Percentiles rank a stretch among this genome's conserved stretches.
These are phyloP conservation scores for Rhinopomastus cyanomelas DNA, from an alignment of 2,113 vertebrate species.

Conservation along the genomic window DNA sequence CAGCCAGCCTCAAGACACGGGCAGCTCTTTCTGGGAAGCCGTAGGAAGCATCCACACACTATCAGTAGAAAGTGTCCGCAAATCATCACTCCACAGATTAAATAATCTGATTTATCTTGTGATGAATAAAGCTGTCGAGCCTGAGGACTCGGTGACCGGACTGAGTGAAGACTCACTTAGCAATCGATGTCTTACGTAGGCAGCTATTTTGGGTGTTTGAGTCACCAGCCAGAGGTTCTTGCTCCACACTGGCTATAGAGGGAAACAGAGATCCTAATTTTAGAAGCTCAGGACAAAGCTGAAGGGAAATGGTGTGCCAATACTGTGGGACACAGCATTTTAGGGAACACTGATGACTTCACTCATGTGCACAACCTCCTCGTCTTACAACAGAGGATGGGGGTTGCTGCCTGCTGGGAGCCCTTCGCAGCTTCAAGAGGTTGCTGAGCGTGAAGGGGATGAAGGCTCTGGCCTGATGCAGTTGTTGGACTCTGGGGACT, in stretches of 20 bases:
- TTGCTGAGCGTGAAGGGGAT: fast-evolving
- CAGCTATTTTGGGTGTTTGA: conserved; percentile 30
- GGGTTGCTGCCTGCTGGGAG: not conserved
- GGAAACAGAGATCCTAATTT: conserved; percentile 13
- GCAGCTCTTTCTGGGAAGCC: not conserved
- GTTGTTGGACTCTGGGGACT: fast-evolving
- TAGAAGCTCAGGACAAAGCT: not conserved
- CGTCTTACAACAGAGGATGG: not conserved
- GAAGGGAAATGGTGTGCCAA: conserved; percentile 1
- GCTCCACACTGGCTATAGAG: not conserved
- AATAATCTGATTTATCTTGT: not conserved
- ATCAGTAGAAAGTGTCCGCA: not conserved
- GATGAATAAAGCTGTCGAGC: not conserved
- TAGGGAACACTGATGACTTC: not conserved
- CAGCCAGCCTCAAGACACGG: not conserved
- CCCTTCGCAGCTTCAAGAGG: not conserved
- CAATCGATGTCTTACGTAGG: not conserved
- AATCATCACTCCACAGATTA: not conserved
- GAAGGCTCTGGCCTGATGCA: not conserved
- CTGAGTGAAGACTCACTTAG: not conserved
- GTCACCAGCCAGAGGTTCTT: conserved; percentile 11
- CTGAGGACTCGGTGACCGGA: not conserved
- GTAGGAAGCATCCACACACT: not conserved
- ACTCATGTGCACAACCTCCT: not conserved
- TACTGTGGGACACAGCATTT: not conserved